These are phyloP conservation scores for Andrena marginata DNA, from an alignment of 2,888 invertebrate genomes.

Conservation along the genomic window DNA sequence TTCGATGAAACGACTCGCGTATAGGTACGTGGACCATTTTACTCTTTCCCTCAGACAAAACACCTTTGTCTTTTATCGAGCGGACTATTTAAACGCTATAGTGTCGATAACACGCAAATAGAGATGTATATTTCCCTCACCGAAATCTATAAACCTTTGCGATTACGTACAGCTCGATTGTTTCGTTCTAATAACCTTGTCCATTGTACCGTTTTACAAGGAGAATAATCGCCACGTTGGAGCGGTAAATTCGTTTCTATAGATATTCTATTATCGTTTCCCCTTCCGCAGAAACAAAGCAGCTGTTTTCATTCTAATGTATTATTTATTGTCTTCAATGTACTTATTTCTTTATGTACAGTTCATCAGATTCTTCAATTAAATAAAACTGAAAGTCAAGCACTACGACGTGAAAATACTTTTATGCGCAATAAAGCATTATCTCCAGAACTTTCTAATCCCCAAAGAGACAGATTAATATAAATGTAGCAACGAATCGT, in stretches of 20 bases:
- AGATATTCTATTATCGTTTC: background rate
- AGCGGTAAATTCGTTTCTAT: background rate
- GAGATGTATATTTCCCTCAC: conserved; percentile 7
- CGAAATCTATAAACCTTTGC: conserved; percentile 7
- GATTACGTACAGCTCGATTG: conserved; percentile 17
- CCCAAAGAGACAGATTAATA: background rate
- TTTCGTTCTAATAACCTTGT: conserved; percentile 9
- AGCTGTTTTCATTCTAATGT: too few relatives aligned
- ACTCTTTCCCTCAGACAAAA: conserved; percentile 24
- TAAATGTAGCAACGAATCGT: background rate
- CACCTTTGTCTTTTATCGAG: conserved; percentile 33
- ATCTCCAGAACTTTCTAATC: background rate
- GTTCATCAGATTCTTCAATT: background rate
- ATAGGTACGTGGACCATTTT: conserved; percentile 23
- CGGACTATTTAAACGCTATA: conserved; percentile 15
- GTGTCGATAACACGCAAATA: conserved; percentile 32
- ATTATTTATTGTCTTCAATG: background rate
- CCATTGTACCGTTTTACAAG: conserved; percentile 22
- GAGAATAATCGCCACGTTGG: conserved; percentile 14
- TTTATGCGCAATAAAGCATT: too few relatives aligned
- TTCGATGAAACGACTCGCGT: conserved; percentile 24
- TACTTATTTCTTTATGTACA: background rate
- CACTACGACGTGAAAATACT: too few relatives aligned
- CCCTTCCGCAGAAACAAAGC: background rate
- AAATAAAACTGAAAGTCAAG: too few relatives aligned